phyloP scores from a whole-genome alignment of 2,888 invertebrate genomes.

The Dryobota labecula region DNA sequence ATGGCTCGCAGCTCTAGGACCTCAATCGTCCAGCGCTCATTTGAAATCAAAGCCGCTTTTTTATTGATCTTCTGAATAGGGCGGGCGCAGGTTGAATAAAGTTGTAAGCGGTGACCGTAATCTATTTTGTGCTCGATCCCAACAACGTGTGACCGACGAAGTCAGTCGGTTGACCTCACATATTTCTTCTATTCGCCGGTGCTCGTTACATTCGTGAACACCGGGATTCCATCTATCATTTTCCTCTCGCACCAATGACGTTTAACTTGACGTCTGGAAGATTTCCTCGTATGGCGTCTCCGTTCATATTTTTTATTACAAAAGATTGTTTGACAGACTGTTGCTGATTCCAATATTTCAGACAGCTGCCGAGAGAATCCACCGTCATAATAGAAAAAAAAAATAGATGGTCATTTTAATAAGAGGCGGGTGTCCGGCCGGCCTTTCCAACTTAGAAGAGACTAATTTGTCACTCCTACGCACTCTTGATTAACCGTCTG shows the following conservation, averaged over 20 bases:
- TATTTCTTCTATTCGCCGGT: conserved; percentile 79
- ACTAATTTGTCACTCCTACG: conserved; percentile 77
- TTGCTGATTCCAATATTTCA: conserved; percentile 57
- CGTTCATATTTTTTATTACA: conserved; percentile 67
- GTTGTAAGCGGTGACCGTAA: conserved; percentile 83
- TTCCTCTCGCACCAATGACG: conserved; percentile 78
- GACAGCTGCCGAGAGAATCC: conserved; percentile 38
- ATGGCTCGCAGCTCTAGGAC: conserved; percentile 59
- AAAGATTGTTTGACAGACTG: conserved; percentile 57
- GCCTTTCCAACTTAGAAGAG: conserved; percentile 62
- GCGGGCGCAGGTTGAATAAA: conserved; percentile 79
- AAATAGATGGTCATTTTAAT: conserved; percentile 52
- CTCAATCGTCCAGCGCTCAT: conserved; percentile 69
- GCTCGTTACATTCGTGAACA: conserved; percentile 83
- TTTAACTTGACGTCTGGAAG: conserved; percentile 75
- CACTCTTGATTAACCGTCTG: conserved; percentile 76
- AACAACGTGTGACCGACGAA: conserved; percentile 81
- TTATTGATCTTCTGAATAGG: conserved; percentile 78
- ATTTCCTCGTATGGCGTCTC: conserved; percentile 72
- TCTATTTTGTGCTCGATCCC: conserved; percentile 79
- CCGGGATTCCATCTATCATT: conserved; percentile 84
- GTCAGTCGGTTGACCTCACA: conserved; percentile 83
- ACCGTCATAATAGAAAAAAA: conserved; percentile 42
- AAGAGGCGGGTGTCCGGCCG: conserved; percentile 27
- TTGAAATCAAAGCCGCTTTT: conserved; percentile 78